phyloP scores from a whole-genome alignment of 2,888 invertebrate species.

The Cheilosia vernalis region DNA sequence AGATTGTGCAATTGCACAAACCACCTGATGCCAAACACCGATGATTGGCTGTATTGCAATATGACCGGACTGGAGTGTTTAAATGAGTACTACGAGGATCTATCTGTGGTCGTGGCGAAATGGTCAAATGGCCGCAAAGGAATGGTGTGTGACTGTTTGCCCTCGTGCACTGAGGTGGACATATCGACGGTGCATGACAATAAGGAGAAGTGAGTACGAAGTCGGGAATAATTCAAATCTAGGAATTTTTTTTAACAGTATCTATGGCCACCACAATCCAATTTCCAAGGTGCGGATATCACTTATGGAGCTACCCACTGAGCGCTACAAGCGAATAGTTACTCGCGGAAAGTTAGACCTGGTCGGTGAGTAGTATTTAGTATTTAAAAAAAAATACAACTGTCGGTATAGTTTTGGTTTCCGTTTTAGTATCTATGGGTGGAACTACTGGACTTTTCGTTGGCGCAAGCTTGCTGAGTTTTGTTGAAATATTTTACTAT shows the following conservation, averaged over 20 bases:
- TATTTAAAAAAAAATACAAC: neutral
- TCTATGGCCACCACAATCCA: slow-evolving; percentile 78
- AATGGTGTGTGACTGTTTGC: slow-evolving; percentile 87
- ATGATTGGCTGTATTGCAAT: slow-evolving; percentile 85
- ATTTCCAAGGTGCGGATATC: slow-evolving; percentile 85
- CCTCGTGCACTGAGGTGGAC: slow-evolving; percentile 89
- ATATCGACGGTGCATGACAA: slow-evolving; percentile 85
- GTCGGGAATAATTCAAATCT: too few relatives aligned
- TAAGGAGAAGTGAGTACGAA: slow-evolving; percentile 78
- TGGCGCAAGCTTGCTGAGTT: slow-evolving; percentile 87
- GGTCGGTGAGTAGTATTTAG: slow-evolving; percentile 86
- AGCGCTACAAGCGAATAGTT: slow-evolving; percentile 89
- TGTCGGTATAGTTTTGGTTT: neutral
- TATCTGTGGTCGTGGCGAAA: slow-evolving; percentile 87
- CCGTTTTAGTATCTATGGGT: slow-evolving; percentile 86
- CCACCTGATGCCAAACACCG: slow-evolving; percentile 87
- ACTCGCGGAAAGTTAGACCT: slow-evolving; percentile 89
- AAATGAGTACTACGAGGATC: slow-evolving; percentile 85
- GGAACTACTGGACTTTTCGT: slow-evolving; percentile 87
- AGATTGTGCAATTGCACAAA: slow-evolving; percentile 87
- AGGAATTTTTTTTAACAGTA: slow-evolving; percentile 51
- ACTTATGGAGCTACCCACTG: slow-evolving; percentile 87
- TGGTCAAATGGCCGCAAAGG: slow-evolving; percentile 87
- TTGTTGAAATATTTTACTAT: slow-evolving; percentile 87
- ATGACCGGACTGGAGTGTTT: slow-evolving; percentile 88